Percentiles rank a stretch among this genome's conserved stretches.
These are phyloP conservation scores for Pipa parva DNA, from an alignment of 2,113 vertebrate genomes.

Conservation along the genomic window DNA sequence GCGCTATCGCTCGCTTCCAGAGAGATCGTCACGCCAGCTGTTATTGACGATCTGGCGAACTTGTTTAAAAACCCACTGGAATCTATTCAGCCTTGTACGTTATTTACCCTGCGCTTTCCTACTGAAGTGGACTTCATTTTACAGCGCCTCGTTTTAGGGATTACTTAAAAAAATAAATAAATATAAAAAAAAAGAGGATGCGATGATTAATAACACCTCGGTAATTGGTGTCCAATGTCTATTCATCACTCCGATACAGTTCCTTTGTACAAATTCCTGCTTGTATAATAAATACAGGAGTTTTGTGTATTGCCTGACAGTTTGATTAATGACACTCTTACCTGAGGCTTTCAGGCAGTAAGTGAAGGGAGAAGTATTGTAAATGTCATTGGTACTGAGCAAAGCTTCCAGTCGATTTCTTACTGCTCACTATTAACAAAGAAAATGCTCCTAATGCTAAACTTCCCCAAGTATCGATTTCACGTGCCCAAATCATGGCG, in stretches of 20 bases:
- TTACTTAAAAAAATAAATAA: slow-evolving; percentile 44
- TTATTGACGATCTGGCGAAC: slow-evolving; percentile 29
- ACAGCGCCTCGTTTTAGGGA: background rate
- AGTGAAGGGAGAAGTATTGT: slow-evolving; percentile 61
- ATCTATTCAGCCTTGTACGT: background rate
- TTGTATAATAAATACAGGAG: slow-evolving; percentile 62
- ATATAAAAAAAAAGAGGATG: too few species aligned
- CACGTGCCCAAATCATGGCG: slow-evolving; percentile 40
- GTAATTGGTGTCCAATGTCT: slow-evolving; percentile 60
- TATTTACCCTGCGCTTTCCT: background rate
- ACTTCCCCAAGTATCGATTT: slow-evolving; percentile 40
- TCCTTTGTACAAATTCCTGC: slow-evolving; percentile 57
- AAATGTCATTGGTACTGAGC: slow-evolving; percentile 58
- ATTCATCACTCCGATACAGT: slow-evolving; percentile 57
- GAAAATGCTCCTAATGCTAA: slow-evolving; percentile 7
- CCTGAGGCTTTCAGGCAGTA: slow-evolving; percentile 63
- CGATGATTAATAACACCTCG: slow-evolving; percentile 62
- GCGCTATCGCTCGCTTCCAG: slow-evolving; percentile 31
- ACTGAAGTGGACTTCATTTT: slow-evolving; percentile 29
- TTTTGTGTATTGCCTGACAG: slow-evolving; percentile 57
- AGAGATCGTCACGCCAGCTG: slow-evolving; percentile 32
- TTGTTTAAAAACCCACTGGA: slow-evolving; percentile 32
- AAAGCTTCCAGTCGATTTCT: slow-evolving; percentile 54
- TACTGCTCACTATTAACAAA: slow-evolving; percentile 48
- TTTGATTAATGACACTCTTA: slow-evolving; percentile 72